Conservation (phyloP, 2,888 invertebrate genomes). For the Tolmerus cingulatus region DNA sequence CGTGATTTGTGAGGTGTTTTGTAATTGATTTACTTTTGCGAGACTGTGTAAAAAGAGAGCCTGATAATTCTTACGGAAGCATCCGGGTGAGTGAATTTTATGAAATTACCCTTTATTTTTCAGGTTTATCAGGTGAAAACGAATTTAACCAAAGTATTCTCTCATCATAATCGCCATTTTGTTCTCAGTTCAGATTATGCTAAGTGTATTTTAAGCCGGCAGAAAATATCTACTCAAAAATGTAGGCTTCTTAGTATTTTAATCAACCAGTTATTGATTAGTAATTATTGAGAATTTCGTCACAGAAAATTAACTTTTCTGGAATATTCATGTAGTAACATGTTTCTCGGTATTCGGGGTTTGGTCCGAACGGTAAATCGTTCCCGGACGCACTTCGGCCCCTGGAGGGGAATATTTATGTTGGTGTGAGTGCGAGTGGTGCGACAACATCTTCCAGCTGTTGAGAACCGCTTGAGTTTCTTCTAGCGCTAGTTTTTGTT, state of each 20-base stretch:
- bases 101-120: not conserved
- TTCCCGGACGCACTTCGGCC: not conserved
- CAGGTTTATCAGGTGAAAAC: not conserved
- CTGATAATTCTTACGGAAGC: conserved; percentile 45
- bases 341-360: not conserved
- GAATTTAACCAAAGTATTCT: not conserved
- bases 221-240: not conserved
- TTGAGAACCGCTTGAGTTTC: not conserved
- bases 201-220: not conserved
- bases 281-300: not conserved
- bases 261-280: not conserved
- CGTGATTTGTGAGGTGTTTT: conserved; percentile 7
- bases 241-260: not conserved
- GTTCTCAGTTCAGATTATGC: not conserved
- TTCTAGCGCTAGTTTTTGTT: not conserved
- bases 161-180: not conserved
- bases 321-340: not conserved
- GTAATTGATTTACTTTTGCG: conserved; percentile 6
- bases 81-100: conserved; percentile 48
- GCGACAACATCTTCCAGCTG: not conserved
- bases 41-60: conserved; percentile 38
- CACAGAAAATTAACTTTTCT: not conserved
- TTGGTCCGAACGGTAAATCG: not conserved
- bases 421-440: not conserved
- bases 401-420: not conserved